phyloP scores from a whole-genome alignment of 2,797 vertebrate species.

The Scolopax rusticola region DNA sequence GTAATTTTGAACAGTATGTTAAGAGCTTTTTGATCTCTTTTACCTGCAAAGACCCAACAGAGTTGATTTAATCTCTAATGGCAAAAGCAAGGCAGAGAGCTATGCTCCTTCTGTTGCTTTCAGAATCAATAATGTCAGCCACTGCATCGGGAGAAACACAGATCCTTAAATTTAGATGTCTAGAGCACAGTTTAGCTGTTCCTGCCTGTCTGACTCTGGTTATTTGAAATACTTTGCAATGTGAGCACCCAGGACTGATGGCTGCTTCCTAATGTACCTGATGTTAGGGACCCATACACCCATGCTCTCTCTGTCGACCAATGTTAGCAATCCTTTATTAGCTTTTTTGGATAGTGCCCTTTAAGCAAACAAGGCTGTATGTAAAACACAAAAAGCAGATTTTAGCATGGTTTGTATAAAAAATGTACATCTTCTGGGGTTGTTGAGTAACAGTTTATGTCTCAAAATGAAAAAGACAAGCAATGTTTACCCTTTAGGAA shows the following conservation, averaged over 20 bases:
- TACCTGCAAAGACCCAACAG: not conserved
- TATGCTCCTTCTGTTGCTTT: constrained; percentile 40
- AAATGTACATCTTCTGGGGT: not conserved
- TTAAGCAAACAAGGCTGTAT: not conserved
- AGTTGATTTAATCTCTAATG: constrained; percentile 24
- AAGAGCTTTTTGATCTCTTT: not conserved
- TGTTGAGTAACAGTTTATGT: not conserved
- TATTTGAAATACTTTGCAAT: not conserved
- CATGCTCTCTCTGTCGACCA: not conserved
- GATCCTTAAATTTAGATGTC: constrained; percentile 35
- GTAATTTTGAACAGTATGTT: not conserved
- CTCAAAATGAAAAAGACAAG: not conserved
- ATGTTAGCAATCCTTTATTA: not conserved
- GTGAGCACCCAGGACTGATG: not conserved
- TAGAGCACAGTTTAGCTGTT: constrained; percentile 10
- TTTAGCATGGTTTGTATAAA: not conserved
- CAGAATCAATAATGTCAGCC: constrained; percentile 8
- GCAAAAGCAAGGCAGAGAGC: constrained; percentile 33
- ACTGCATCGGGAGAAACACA: not conserved
- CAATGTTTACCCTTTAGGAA: constrained; percentile 29
- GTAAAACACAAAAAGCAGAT: not conserved
- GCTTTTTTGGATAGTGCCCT: not conserved
- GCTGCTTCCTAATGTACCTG: not conserved
- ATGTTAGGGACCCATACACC: not conserved
- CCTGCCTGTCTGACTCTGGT: not conserved